Percentiles rank a stretch among this genome's conserved stretches.
Evolutionary conservation across 2,797 vertebrate species (phyloP).

Genomic region (Oophaga sylvatica): DNA sequence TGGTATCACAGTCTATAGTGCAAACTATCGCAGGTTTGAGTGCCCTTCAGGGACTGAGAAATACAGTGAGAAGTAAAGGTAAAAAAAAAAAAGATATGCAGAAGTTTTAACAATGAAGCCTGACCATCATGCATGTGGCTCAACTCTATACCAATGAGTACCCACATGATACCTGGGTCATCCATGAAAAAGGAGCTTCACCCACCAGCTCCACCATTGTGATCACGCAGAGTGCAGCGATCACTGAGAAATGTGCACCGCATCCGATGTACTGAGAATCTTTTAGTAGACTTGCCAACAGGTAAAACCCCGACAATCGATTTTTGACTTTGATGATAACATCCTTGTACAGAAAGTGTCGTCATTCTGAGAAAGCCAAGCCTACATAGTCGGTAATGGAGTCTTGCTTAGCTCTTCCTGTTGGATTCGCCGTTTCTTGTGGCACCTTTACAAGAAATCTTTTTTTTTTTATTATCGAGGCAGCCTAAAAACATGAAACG

Average conservation of each 20-base stretch:
- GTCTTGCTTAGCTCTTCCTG: constrained; percentile 22
- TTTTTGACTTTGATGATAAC: neutral
- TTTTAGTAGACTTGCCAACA: neutral
- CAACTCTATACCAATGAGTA: too few relatives aligned
- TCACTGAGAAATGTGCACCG: neutral
- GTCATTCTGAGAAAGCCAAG: constrained; percentile 41
- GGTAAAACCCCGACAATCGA: constrained; percentile 14
- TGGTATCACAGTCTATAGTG: too few relatives aligned
- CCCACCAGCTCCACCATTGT: too few relatives aligned
- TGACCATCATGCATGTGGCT: too few relatives aligned
- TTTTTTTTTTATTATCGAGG: neutral
- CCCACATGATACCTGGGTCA: too few relatives aligned
- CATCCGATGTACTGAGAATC: neutral
- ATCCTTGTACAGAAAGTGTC: neutral
- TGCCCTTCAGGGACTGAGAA: too few relatives aligned
- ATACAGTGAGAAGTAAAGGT: too few relatives aligned
- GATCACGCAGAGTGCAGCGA: neutral
- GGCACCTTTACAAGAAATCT: constrained; percentile 49
- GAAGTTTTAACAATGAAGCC: too few relatives aligned
- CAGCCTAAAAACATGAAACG: neutral
- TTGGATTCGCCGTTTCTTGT: constrained; percentile 24
- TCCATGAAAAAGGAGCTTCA: too few relatives aligned
- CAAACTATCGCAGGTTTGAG: too few relatives aligned
- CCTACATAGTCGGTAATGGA: constrained; percentile 44
- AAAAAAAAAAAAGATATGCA: too few relatives aligned